A percentile compares a stretch with the other conserved stretches of the same genome.
Evolutionary conservation across 2,888 invertebrate genomes (phyloP).

Genomic region (Leptogaster cylindrica): DNA sequence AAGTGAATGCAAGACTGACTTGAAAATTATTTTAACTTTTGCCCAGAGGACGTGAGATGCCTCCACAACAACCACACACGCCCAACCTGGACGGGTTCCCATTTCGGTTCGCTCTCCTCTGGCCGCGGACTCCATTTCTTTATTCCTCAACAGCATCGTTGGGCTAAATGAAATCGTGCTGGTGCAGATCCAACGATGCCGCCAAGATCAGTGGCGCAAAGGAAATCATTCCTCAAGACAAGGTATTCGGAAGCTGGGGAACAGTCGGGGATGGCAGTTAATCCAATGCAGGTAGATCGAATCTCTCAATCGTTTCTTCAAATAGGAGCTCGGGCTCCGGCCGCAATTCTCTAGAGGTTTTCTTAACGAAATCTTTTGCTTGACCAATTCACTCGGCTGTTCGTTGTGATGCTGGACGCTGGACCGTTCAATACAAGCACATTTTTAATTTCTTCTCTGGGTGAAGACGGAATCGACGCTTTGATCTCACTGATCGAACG

Average conservation of each 20-base stretch:
- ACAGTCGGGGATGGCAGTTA: not conserved
- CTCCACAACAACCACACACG: slow-evolving; percentile 20
- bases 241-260: slow-evolving; percentile 1
- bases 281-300: slow-evolving; percentile 8
- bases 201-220: slow-evolving; percentile 11
- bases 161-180: not conserved
- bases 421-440: not conserved
- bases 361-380: slow-evolving; percentile 1
- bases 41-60: slow-evolving; percentile 14
- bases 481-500: not conserved
- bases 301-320: not conserved
- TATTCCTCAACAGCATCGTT: not conserved
- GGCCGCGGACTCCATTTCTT: not conserved
- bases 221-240: not conserved
- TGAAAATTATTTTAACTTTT: slow-evolving; percentile 30
- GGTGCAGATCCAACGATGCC: slow-evolving; percentile 8
- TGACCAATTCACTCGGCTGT: not conserved
- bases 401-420: slow-evolving; percentile 16
- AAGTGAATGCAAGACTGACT: slow-evolving; percentile 39
- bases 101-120: slow-evolving; percentile 26
- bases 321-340: not conserved
- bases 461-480: not conserved
- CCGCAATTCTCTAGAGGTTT: slow-evolving; percentile 14
- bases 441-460: slow-evolving; percentile 4
- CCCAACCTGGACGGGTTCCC: slow-evolving; percentile 23